phyloP scores from a whole-genome alignment of 2,888 invertebrate genomes.

The Desoria tigrina region DNA sequence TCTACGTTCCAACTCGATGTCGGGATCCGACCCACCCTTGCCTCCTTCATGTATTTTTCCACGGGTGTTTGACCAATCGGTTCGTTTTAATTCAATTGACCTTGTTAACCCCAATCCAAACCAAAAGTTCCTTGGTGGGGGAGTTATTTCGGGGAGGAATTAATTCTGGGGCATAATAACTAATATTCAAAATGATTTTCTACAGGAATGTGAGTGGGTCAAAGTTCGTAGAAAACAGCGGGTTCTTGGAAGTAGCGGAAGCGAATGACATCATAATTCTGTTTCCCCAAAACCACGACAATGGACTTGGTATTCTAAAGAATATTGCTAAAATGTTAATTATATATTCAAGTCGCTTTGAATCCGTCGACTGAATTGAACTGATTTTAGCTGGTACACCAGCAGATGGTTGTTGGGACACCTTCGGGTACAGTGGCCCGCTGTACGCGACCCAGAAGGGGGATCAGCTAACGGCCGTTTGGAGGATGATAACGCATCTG shows the following conservation, averaged over 20 bases:
- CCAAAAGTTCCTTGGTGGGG: background rate
- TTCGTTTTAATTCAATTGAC: background rate
- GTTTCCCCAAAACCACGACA: constrained; percentile 4
- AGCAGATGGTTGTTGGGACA: constrained; percentile 8
- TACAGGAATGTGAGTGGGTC: constrained; percentile 21
- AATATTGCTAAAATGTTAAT: no score
- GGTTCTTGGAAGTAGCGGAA: constrained; percentile 44
- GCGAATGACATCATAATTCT: constrained; percentile 9
- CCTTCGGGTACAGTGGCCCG: background rate
- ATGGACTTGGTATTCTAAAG: no score
- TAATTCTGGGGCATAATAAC: background rate
- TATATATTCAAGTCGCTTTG: no score
- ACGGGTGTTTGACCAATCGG: constrained; percentile 33
- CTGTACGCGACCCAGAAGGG: constrained; percentile 3
- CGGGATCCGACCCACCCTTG: constrained; percentile 11
- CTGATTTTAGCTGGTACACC: no score
- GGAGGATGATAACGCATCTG: background rate
- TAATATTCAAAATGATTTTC: background rate
- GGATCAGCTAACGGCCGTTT: background rate
- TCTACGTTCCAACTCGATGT: constrained; percentile 27
- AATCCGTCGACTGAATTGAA: no score
- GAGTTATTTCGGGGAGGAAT: no score
- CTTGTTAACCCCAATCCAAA: background rate
- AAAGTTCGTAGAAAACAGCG: constrained; percentile 37
- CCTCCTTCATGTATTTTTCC: constrained; percentile 36